Evolutionary conservation across 2,888 invertebrate genomes (phyloP).

Genomic region (Pheosia gnoma): DNA sequence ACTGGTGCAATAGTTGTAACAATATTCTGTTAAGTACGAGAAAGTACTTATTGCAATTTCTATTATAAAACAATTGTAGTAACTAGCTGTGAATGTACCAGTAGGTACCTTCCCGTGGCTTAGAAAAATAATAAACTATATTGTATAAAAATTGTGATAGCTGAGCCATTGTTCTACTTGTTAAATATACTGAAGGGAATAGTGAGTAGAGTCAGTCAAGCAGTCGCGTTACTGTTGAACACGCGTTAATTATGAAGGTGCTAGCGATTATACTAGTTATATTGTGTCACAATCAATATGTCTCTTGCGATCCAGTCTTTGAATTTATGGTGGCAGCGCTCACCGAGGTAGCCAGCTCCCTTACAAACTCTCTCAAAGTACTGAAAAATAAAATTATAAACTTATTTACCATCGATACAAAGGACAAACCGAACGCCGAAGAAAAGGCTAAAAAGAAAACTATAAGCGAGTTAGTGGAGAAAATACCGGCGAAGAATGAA

Average conservation of each 20-base stretch:
- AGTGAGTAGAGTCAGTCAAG: conserved; percentile 20
- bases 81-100: neutral
- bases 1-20: neutral
- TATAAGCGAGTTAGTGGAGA: conserved; percentile 43
- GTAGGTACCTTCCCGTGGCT: neutral
- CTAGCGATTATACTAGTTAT: conserved; percentile 22
- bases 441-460: conserved; percentile 15
- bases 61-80: conserved; percentile 14
- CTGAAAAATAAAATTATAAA: conserved; percentile 34
- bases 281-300: conserved; percentile 34
- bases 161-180: conserved; percentile 30
- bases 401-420: conserved; percentile 17
- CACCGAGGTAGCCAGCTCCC: conserved; percentile 31
- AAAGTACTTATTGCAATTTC: neutral
- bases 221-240: conserved; percentile 7
- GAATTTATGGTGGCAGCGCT: conserved; percentile 40
- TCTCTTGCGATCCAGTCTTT: conserved; percentile 38
- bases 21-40: neutral
- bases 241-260: conserved; percentile 32
- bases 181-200: conserved; percentile 22
- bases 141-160: conserved; percentile 23
- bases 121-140: conserved; percentile 11
- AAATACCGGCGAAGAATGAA: conserved; percentile 30
- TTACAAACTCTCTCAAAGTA: conserved; percentile 34
- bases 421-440: neutral